A percentile compares a stretch with the other conserved stretches of the same genome.
These are phyloP conservation scores for Alectura lathami DNA, from an alignment of 2,113 vertebrate genomes.

Conservation along the genomic window DNA sequence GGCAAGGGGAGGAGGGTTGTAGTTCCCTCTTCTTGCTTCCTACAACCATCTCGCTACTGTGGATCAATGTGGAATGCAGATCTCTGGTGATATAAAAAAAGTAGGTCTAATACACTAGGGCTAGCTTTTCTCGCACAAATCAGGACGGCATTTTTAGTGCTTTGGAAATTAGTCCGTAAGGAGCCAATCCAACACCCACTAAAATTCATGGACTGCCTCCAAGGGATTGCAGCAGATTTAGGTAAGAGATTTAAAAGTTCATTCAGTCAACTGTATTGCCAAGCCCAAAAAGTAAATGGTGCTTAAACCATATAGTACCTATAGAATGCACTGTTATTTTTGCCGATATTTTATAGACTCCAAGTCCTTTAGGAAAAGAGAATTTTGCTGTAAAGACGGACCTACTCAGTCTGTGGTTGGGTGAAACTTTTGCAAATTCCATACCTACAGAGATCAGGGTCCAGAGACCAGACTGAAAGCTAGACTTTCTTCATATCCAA, in stretches of 20 bases:
- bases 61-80: not conserved
- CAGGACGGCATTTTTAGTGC: not conserved
- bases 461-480: not conserved
- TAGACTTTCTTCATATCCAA: not conserved
- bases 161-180: not conserved
- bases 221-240: not conserved
- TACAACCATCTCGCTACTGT: rapidly evolving
- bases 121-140: not conserved
- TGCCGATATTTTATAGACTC: not conserved
- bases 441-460: not conserved
- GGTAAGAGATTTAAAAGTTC: not conserved
- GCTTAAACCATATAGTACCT: not conserved
- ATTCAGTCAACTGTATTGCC: not conserved
- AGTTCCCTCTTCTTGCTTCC: not conserved
- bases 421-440: not conserved
- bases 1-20: not conserved
- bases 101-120: not conserved
- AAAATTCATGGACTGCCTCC: not conserved
- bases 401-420: no score
- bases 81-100: not conserved
- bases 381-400: not conserved
- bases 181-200: not conserved
- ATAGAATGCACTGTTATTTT: not conserved
- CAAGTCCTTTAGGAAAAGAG: not conserved
- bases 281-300: not conserved